Percentiles rank a stretch among this genome's conserved stretches.
These are phyloP conservation scores for pig (Sus scrofa) DNA, from an alignment of 2,113 vertebrate genomes.

Conservation along the genomic window DNA sequence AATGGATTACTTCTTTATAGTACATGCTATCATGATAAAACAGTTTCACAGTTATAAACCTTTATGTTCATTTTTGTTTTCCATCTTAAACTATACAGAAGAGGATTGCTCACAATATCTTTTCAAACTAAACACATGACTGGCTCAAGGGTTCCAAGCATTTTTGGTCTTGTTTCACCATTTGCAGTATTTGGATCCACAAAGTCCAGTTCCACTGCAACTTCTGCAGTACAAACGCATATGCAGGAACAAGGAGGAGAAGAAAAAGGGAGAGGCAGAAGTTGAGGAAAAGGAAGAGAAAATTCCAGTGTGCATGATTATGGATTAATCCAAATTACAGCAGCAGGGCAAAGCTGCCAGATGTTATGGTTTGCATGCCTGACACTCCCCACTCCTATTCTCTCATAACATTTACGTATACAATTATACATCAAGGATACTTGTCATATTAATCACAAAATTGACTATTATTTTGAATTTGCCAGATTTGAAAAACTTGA, in stretches of 20 bases:
- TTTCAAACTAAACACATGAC: neutral
- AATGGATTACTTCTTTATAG: neutral
- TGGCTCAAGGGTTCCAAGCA: neutral
- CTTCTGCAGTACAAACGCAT: neutral
- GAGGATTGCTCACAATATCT: neutral
- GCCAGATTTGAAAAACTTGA: too few relatives aligned
- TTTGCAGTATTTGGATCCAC: neutral
- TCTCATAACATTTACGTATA: neutral
- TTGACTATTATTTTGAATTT: neutral
- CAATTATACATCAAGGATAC: neutral
- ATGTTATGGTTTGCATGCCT: accelerated
- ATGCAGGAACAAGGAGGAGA: neutral
- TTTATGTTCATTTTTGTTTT: neutral
- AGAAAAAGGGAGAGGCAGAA: neutral
- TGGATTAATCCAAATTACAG: neutral
- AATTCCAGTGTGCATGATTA: neutral
- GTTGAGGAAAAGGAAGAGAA: neutral
- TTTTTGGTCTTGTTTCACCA: neutral
- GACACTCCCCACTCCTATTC: accelerated
- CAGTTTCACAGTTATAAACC: neutral
- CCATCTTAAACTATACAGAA: neutral
- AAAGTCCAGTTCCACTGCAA: neutral
- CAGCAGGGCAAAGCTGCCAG: neutral
- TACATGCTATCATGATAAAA: constrained; percentile 15
- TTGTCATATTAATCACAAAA: neutral